Base-by-base conservation (phyloP, 2,113 vertebrate genomes). In the Geococcyx californianus region DNA sequence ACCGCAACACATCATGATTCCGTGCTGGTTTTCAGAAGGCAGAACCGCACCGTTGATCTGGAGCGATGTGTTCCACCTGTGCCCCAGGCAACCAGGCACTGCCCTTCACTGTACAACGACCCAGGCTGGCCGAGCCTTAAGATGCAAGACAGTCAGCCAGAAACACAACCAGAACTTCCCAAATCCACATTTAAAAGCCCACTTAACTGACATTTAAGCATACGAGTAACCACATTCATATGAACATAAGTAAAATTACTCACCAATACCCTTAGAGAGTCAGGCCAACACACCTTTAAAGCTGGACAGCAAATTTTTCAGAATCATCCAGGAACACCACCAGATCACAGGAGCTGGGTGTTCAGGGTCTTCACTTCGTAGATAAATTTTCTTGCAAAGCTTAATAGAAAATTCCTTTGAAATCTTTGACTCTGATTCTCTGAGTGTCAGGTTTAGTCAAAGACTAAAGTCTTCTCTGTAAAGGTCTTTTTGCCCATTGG, bases 81-180 rank as follows among this genome's bases (percentile, higher is more conserved):
- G 11, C 24, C 59, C 20, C 81, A 44, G 70, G 19, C n/a, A 59
- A 17, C 1, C 28, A 19, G 25, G 23, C 2, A 13, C 56, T 55
- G 76, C 45, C 60, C 24, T 21, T 3, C 55, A 24, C 67, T 52
- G 34, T 0, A 2, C 5, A 56, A 3, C 2, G 0, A 16, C 58
- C 40, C 45, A 3, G 12, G 16, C 18, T 28, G 38, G 8, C 19
- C 9, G 1, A 9, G 45, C 66, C 81, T 7, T 55, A 16, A 69
- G 56, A 24, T 10, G 16, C 31, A 69, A 29, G 66, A n/a, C 40
- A 63, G 47, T 31, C 81, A 40, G n/a, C 0, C 0, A 67, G 20
- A 72, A 8, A 47, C 8, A 21, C 11, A 6, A 31, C 24, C 79
- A 92, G 40, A 60, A 34, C 1, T 51, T 36, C 79, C 80, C 83